Evolutionary conservation across 2,888 invertebrate species (phyloP), one percentile per base, ranked within the genome.

Genomic region (Parascotia fuliginaria): DNA sequence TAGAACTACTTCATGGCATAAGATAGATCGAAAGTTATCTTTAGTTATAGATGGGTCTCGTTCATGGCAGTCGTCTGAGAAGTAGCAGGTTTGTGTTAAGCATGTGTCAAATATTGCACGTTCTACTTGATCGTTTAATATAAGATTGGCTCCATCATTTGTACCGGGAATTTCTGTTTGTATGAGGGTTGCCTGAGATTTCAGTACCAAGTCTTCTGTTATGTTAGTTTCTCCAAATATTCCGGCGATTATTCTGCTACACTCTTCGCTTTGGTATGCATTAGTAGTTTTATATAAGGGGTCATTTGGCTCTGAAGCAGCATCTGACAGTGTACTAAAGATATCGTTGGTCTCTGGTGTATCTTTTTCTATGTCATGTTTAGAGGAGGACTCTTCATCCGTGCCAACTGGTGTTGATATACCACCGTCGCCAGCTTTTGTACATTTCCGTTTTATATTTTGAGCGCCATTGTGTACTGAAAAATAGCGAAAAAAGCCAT

Each of bases 401-500:
- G n/a, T n/a, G 2, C 19, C 5, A 5, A 5, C 2, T 3, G 19
- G 19, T 1, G 11, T 14, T 4, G 40, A 9, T 12, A 46, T 29
- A 5, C 50, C 40, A 11, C 42, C 54, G 0, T 58, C 52, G 28
- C 58, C 53, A 9, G 75, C 45, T 11, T 61, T 61, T 16, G 73
- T 64, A 34, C 57, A 68, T 55, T 69, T 69, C 39, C 54, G 39
- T 4, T 55, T 53, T 61, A 49, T 65, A 40, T 50, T 60, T 50
- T 64, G 48, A 29, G 44, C 51, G 60, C 58, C 52, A 41, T 54
- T 36, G 1, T 65, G 52, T 53, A 65, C 83, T 83, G 79, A 75
- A 81, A 81, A 79, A 75, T 71, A 72, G 76, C 77, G 75, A 81
- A 68, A 70, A 75, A 73, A 77, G 72, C 68, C 70, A 69, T 78